These are phyloP conservation scores for Eubasilissa splendida DNA, from an alignment of 2,888 invertebrate genomes.

Conservation along the genomic window DNA sequence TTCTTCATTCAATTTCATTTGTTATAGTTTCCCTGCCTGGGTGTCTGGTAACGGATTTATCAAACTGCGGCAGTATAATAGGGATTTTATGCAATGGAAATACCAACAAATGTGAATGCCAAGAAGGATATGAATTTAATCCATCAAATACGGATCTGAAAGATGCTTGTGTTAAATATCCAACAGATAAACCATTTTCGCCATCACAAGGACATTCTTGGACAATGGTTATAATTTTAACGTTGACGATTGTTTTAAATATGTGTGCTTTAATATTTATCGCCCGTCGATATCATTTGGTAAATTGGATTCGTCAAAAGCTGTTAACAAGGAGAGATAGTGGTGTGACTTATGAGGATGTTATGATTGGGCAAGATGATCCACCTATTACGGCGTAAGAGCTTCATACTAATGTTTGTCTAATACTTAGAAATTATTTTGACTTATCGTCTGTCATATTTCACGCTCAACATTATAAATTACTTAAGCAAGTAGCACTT, in stretches of 20 bases:
- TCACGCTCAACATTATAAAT: too few species aligned
- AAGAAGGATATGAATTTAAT: conserved; percentile 43
- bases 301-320: conserved; percentile 67
- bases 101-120: conserved; percentile 64
- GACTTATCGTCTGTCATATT: not conserved
- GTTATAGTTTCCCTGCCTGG: conserved; percentile 71
- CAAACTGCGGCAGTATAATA: conserved; percentile 62
- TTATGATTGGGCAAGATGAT: conserved; percentile 73
- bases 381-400: conserved; percentile 69
- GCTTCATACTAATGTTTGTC: not conserved
- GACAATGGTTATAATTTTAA: conserved; percentile 65
- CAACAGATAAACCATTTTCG: conserved; percentile 63
- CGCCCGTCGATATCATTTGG: conserved; percentile 68
- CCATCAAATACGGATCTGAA: conserved; percentile 60
- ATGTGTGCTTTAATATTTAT: conserved; percentile 67
- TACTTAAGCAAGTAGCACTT: too few species aligned
- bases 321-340: conserved; percentile 66
- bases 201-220: conserved; percentile 59
- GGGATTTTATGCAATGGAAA: conserved; percentile 65
- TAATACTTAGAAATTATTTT: conserved; percentile 4
- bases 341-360: conserved; percentile 71
- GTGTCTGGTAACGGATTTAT: conserved; percentile 65
- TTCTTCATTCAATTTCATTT: conserved; percentile 38
- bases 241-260: conserved; percentile 68
- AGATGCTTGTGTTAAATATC: conserved; percentile 59